Conservation (phyloP, 2,888 invertebrate species). For the Allophyes oxyacanthae region DNA sequence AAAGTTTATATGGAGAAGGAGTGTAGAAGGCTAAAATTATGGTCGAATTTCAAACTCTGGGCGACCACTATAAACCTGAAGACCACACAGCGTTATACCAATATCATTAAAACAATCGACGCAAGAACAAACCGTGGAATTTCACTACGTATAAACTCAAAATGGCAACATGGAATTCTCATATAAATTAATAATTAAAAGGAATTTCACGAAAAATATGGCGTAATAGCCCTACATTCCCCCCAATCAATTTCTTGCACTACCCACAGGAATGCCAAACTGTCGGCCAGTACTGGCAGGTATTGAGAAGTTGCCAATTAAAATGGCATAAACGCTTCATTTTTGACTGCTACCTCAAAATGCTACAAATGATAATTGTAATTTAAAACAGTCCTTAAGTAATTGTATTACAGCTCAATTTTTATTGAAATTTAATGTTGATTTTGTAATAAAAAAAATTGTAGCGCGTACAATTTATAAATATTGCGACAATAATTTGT, state of each 20-base stretch:
- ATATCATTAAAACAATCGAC: conserved; percentile 16
- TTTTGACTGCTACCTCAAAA: conserved; percentile 58
- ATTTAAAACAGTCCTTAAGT: conserved; percentile 26
- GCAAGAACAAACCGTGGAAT: conserved; percentile 27
- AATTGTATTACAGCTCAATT: conserved; percentile 18
- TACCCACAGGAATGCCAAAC: conserved; percentile 45
- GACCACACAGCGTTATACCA: conserved; percentile 30
- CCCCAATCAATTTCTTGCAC: conserved; percentile 69
- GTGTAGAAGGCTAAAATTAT: no score
- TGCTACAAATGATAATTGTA: conserved; percentile 8
- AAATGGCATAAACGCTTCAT: conserved; percentile 64
- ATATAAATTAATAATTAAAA: conserved; percentile 67
- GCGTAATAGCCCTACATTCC: conserved; percentile 68
- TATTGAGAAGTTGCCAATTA: conserved; percentile 65
- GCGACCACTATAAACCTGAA: conserved; percentile 7
- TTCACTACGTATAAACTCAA: conserved; percentile 33
- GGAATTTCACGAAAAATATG: conserved; percentile 58
- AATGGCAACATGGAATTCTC: conserved; percentile 43
- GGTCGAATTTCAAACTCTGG: no score
- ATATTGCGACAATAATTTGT: conserved; percentile 40
- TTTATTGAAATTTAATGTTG: conserved; percentile 5
- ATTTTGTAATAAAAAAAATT: conserved; percentile 16
- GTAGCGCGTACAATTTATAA: conserved; percentile 30
- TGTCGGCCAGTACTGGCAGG: conserved; percentile 39
- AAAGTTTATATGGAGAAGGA: no score